Evolutionary conservation across 2,797 vertebrate genomes (phyloP).

Genomic region (Tapirus indicus): DNA sequence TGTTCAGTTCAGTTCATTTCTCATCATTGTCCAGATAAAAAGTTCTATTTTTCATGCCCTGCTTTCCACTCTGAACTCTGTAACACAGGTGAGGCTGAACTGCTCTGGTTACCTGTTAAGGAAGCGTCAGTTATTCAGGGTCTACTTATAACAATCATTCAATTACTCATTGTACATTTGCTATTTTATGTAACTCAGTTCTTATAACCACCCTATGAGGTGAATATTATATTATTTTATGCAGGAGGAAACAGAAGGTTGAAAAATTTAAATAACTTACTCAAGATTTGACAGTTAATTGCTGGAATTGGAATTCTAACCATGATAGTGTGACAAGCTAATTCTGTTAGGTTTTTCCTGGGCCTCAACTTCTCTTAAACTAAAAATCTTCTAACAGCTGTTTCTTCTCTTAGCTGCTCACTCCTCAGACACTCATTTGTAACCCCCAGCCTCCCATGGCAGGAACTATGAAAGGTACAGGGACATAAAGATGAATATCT

Average conservation of each 20-base stretch:
- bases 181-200: not conserved
- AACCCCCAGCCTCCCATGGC: not conserved
- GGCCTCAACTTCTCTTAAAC: not conserved
- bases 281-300: not conserved
- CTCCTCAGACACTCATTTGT: not conserved
- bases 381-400: not conserved
- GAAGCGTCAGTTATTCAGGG: slow-evolving; percentile 21
- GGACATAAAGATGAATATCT: not conserved
- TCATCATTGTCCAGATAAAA: not conserved
- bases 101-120: not conserved
- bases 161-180: not conserved
- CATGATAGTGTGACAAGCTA: not conserved
- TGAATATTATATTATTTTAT: slow-evolving; percentile 29
- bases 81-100: not conserved
- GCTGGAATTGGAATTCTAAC: not conserved
- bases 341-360: not conserved
- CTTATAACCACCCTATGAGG: not conserved
- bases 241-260: not conserved
- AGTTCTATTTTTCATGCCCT: not conserved
- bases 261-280: not conserved
- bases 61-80: not conserved
- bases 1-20: not conserved
- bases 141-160: not conserved
- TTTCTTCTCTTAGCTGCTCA: not conserved
- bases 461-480: not conserved